phyloP scores from a whole-genome alignment of 2,888 invertebrate species.

The Podabrus alpinus region DNA sequence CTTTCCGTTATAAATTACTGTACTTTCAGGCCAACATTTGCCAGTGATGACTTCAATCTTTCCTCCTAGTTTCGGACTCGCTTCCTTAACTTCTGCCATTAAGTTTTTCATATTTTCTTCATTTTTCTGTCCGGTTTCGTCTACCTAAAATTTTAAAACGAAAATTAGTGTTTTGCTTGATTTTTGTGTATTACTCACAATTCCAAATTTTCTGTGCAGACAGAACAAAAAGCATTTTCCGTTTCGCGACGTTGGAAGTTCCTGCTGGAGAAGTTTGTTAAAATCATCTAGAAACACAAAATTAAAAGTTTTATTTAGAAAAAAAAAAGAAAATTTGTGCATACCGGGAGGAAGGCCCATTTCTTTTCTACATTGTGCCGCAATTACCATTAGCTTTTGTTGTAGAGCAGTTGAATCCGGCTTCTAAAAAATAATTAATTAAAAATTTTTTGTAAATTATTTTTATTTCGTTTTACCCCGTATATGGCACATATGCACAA shows the following conservation, averaged over 20 bases:
- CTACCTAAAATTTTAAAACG: constrained; percentile 20
- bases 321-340: not conserved
- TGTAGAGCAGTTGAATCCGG: not conserved
- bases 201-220: constrained; percentile 4
- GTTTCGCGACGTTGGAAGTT: not conserved
- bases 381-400: not conserved
- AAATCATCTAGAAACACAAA: constrained; percentile 7
- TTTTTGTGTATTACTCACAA: not conserved
- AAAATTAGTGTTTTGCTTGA: not conserved
- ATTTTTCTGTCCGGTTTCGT: constrained; percentile 26
- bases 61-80: constrained; percentile 24
- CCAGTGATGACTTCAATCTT: constrained; percentile 25
- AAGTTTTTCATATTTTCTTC: constrained; percentile 16
- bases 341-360: not conserved
- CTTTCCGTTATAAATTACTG: not conserved
- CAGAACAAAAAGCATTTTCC: constrained; percentile 15
- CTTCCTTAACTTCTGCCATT: constrained; percentile 16
- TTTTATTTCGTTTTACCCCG: not conserved
- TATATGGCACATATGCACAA: not conserved
- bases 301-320: not conserved
- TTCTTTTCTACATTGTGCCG: not conserved
- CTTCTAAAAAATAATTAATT: not conserved
- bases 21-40: constrained; percentile 16
- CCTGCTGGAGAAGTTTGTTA: not conserved
- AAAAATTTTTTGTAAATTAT: not conserved